Base-by-base conservation (phyloP, 2,797 vertebrate species). In the Chelon labrosus region DNA sequence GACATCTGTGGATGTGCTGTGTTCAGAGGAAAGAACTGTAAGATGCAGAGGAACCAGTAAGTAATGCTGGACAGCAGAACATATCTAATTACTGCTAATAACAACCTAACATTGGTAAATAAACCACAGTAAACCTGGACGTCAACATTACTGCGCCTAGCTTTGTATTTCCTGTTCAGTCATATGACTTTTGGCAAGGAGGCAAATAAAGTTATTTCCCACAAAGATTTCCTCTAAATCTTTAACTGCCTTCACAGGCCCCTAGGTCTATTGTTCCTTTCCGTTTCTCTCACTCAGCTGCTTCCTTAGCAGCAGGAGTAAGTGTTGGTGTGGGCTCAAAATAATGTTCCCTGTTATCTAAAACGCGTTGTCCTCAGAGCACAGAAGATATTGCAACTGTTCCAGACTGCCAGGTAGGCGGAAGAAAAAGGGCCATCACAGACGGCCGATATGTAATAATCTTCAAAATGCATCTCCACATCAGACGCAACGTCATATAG, bases 1-100 rank as follows among this genome's bases (percentile, higher is more conserved):
- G 54, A 70, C 73, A 46, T 59, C 66, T 39, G 22, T 59, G 53
- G 41, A 78, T 65, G 61, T 77, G n/a, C 46, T 57, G 22, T 14
- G 60, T 27, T 10, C 16, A 77, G 44, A 52, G 37, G 37, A 14
- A 46, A 17, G 8, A 68, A 71, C 1, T 27, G 74, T 11, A 13
- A 10, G 38, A 50, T 13, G 50, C 53, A 59, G 38, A 11, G 9
- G 22, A 39, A 54, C 35, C 31, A 77, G 66, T 65, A 53, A 37
- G 42, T 13, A 12, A 50, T 46, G 67, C 65, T 38, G 64, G 17
- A 22, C 35, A 14, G 25, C 3, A 27, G 25, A 27, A 27, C 25
- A 27, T 22, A 3, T 22, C 22, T 22, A 22, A 22, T 49, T 19
- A 19, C 39, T 9, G 51, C n/a, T 14, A 51, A 63, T 19, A 25